Percentiles rank a stretch among this genome's conserved stretches.
phyloP scores from a whole-genome alignment of 2,797 vertebrate species.

The Eulemur albifrons region DNA sequence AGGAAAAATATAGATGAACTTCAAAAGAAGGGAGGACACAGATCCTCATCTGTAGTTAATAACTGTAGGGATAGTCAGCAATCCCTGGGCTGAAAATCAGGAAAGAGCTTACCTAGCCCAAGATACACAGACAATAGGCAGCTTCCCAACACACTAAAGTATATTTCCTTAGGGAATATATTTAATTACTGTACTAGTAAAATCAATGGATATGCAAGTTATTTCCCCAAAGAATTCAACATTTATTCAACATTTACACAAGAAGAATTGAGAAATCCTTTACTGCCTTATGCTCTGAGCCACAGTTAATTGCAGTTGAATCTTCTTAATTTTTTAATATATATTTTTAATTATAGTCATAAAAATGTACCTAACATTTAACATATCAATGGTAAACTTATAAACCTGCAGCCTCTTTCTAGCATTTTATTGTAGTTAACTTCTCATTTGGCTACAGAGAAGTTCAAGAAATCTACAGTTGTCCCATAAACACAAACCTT shows the following conservation, averaged over 20 bases:
- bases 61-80: neutral
- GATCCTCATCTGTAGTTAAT: neutral
- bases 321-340: constrained; percentile 66
- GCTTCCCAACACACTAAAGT: constrained; percentile 22
- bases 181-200: constrained; percentile 73
- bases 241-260: constrained; percentile 74
- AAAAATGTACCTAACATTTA: constrained; percentile 62
- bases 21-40: neutral
- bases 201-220: constrained; percentile 76
- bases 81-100: neutral
- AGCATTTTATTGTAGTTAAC: constrained; percentile 36
- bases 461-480: constrained; percentile 27
- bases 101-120: constrained; percentile 15
- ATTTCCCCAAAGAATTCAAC: constrained; percentile 71
- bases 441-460: constrained; percentile 19
- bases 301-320: constrained; percentile 65
- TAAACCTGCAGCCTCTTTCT: neutral
- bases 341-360: constrained; percentile 69
- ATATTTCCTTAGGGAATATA: constrained; percentile 62
- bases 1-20: neutral
- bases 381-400: constrained; percentile 54
- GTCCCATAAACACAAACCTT: constrained; percentile 24
- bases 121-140: constrained; percentile 40
- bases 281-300: constrained; percentile 34
- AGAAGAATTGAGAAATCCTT: constrained; percentile 56